Percentiles rank a stretch among this genome's conserved stretches.
Conservation (phyloP, 2,113 vertebrate species). For the Scytalopus superciliaris region DNA sequence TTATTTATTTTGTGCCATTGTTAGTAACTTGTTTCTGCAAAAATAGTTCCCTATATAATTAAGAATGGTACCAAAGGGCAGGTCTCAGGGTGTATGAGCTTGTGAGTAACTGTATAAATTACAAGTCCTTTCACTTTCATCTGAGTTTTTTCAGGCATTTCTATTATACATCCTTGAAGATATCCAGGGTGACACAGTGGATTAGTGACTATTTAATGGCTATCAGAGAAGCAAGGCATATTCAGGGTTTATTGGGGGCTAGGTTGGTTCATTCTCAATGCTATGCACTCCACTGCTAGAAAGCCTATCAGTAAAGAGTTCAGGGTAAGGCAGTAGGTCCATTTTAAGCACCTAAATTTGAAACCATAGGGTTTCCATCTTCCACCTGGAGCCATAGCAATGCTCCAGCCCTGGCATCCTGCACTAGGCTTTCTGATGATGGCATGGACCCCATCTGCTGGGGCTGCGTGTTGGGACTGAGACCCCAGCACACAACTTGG, state of each 20-base stretch:
- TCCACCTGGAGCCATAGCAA: background rate
- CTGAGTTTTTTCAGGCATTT: background rate
- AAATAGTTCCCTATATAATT: background rate
- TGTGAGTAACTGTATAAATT: background rate
- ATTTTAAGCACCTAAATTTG: background rate
- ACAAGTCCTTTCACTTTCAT: background rate
- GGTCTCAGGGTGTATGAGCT: background rate
- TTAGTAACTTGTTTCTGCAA: background rate
- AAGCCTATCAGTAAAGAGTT: background rate
- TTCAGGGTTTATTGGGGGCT: background rate
- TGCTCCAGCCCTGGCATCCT: background rate
- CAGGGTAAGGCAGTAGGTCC: background rate
- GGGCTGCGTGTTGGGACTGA: fast-evolving
- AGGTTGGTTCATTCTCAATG: background rate
- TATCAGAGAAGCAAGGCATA: background rate
- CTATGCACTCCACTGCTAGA: background rate
- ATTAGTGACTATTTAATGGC: background rate
- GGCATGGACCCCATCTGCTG: fast-evolving
- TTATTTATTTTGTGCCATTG: background rate
- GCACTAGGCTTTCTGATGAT: background rate
- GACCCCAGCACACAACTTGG: fast-evolving
- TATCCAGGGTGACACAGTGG: background rate
- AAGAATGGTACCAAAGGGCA: background rate
- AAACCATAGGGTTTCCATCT: background rate
- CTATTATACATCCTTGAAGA: background rate